Evolutionary conservation across 2,113 vertebrate species (phyloP).

Genomic region (Suricata suricatta): DNA sequence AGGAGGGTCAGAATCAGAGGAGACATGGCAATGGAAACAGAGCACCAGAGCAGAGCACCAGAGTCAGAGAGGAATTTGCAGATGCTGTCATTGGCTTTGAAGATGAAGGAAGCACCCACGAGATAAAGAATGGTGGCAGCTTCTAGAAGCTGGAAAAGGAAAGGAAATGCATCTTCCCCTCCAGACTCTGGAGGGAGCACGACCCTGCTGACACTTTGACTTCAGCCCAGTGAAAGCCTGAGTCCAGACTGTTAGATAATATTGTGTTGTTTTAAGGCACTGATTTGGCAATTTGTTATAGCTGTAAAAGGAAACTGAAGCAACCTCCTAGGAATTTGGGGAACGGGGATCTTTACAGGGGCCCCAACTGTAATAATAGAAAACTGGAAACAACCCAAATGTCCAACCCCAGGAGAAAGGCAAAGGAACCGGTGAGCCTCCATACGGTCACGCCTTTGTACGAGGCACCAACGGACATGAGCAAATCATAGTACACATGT

Average conservation of each 20-base stretch:
- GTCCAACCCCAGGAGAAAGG: neutral
- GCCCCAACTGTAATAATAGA: neutral
- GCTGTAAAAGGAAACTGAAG: neutral
- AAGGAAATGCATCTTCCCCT: neutral
- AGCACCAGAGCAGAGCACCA: neutral
- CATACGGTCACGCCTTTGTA: neutral
- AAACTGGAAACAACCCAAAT: neutral
- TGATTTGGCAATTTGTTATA: neutral
- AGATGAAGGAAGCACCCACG: neutral
- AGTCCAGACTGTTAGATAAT: neutral
- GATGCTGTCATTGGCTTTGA: neutral
- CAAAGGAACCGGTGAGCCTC: neutral
- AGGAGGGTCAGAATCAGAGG: neutral
- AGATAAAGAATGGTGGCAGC: neutral
- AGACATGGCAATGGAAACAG: neutral
- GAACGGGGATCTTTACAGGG: neutral
- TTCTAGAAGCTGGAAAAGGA: neutral
- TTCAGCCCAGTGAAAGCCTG: neutral
- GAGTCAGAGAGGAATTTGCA: neutral
- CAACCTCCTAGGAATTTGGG: neutral
- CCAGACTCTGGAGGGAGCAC: neutral
- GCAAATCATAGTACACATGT: no score
- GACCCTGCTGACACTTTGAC: neutral
- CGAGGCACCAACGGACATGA: neutral
- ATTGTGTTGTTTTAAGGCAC: neutral